Conservation (phyloP, 2,113 vertebrate species). For the Cryptomyrus ogoouensis region DNA sequence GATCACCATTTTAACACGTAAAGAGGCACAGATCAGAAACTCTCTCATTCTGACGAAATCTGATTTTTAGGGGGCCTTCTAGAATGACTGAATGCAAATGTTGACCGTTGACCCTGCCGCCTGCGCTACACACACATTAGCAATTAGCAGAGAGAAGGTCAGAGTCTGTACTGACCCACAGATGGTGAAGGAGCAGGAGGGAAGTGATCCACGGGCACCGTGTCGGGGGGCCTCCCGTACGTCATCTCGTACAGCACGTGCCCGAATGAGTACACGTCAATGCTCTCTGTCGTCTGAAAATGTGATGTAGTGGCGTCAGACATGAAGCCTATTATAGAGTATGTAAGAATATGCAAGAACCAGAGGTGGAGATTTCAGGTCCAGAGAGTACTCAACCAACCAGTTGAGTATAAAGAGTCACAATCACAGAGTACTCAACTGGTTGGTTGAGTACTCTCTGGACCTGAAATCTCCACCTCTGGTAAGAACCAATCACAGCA, state of each 20-base stretch:
- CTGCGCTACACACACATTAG: background rate
- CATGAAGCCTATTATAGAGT: background rate
- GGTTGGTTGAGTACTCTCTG: background rate
- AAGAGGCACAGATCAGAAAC: background rate
- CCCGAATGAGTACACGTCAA: slow-evolving; percentile 89
- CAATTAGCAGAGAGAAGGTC: background rate
- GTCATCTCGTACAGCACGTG: slow-evolving; percentile 94
- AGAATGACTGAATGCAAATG: background rate
- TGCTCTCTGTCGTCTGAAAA: slow-evolving; percentile 76
- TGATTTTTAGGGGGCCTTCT: background rate
- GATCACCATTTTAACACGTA: background rate
- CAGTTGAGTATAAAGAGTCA: background rate
- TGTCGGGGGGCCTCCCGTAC: slow-evolving; percentile 80
- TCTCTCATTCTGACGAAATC: background rate
- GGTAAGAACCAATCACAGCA: background rate
- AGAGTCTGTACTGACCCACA: slow-evolving; percentile 69
- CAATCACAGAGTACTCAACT: background rate
- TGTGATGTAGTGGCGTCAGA: background rate
- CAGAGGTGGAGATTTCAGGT: background rate
- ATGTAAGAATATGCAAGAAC: background rate
- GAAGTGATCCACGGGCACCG: slow-evolving; percentile 73
- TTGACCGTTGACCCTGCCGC: background rate
- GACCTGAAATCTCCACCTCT: background rate
- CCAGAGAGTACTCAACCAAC: background rate
- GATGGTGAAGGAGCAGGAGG: slow-evolving; percentile 68